These are phyloP conservation scores for Rutpela maculata DNA, from an alignment of 2,888 invertebrate genomes.

Conservation along the genomic window DNA sequence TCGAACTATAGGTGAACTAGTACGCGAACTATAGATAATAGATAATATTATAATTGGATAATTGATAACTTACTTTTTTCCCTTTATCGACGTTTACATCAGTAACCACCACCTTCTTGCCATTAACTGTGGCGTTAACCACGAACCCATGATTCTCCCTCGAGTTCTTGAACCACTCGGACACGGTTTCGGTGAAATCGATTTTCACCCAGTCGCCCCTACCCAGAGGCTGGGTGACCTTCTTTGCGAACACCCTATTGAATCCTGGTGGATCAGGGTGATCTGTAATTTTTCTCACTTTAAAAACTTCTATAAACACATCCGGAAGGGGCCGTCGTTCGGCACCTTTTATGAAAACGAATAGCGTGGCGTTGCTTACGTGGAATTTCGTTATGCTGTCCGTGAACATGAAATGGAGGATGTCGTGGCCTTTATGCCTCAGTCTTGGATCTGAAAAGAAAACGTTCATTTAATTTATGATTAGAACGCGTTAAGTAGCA, in stretches of 20 bases:
- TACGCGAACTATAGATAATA: too few relatives aligned
- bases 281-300: conserved; percentile 67
- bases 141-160: conserved; percentile 86
- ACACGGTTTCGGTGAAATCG: conserved; percentile 84
- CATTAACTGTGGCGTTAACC: conserved; percentile 81
- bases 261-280: conserved; percentile 67
- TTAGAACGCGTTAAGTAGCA: too few relatives aligned
- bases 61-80: conserved; percentile 68
- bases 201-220: conserved; percentile 83
- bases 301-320: conserved; percentile 70
- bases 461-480: conserved; percentile 21
- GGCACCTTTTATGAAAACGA: conserved; percentile 79
- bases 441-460: conserved; percentile 79
- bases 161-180: conserved; percentile 86
- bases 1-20: too few relatives aligned
- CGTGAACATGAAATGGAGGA: conserved; percentile 84
- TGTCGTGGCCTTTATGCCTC: conserved; percentile 81
- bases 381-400: conserved; percentile 83
- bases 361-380: conserved; percentile 82
- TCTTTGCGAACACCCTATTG: conserved; percentile 69
- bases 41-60: too few relatives aligned
- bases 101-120: conserved; percentile 80
- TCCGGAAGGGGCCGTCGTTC: conserved; percentile 69
- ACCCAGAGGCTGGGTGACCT: conserved; percentile 76
- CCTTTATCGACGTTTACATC: conserved; percentile 78